Evolutionary conservation across 2,797 vertebrate species (phyloP).

Genomic region (Sebastiscus tertius): DNA sequence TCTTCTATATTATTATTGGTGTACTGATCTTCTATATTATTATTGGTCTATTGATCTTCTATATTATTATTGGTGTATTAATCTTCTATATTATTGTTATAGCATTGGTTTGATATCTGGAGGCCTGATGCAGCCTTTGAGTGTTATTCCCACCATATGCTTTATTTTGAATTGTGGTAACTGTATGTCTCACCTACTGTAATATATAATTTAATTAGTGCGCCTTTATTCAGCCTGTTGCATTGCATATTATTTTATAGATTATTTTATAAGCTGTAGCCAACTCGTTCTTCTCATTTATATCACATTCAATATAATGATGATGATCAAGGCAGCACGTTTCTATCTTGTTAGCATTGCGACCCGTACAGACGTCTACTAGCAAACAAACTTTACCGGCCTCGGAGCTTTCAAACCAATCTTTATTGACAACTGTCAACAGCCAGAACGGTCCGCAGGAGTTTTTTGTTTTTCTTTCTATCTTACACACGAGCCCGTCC

Average conservation of each 20-base stretch:
- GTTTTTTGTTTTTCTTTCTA: too few species aligned
- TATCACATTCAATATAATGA: too few species aligned
- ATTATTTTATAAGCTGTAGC: neutral
- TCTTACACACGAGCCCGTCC: too few species aligned
- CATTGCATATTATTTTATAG: neutral
- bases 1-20: neutral
- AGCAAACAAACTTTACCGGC: too few species aligned
- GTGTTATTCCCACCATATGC: neutral
- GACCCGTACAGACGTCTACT: too few species aligned
- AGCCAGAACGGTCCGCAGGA: too few species aligned
- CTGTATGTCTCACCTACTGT: neutral
- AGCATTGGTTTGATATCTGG: neutral
- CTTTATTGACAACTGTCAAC: too few species aligned
- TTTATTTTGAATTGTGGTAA: neutral
- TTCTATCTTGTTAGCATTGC: too few species aligned
- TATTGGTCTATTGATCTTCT: neutral
- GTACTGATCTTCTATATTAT: neutral
- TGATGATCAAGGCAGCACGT: too few species aligned
- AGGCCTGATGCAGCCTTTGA: neutral
- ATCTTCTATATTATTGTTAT: too few species aligned
- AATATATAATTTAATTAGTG: neutral
- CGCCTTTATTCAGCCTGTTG: neutral
- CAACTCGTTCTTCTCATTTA: neutral
- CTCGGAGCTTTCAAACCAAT: too few species aligned
- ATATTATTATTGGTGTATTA: neutral